These are phyloP conservation scores for Brachirus orientalis DNA, from an alignment of 2,113 vertebrate genomes.

Conservation along the genomic window DNA sequence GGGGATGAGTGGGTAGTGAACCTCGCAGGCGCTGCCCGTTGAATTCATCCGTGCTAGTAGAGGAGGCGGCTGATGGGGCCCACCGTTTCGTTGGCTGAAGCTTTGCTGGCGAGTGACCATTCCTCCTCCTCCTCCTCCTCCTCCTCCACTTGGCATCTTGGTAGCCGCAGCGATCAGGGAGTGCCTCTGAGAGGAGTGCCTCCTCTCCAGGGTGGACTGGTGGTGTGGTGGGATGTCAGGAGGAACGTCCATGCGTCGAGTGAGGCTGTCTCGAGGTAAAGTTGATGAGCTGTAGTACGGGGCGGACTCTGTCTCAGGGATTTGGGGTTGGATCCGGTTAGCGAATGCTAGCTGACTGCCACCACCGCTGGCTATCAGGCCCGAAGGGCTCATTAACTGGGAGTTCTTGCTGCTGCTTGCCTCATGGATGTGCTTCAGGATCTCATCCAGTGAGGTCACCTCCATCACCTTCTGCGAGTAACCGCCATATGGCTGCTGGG, in stretches of 20 bases:
- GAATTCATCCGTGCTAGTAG: conserved; percentile 87
- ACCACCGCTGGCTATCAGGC: conserved; percentile 68
- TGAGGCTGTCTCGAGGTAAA: conserved; percentile 85
- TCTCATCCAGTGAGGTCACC: conserved; percentile 89
- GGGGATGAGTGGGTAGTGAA: conserved; percentile 81
- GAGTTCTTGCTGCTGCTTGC: conserved; percentile 75
- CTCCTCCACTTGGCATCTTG: conserved; percentile 76
- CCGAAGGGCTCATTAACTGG: conserved; percentile 77
- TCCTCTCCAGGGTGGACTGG: conserved; percentile 82
- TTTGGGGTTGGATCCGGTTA: conserved; percentile 84
- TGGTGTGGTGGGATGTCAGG: conserved; percentile 80
- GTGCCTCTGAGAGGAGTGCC: conserved; percentile 84
- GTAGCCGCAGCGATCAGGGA: conserved; percentile 78
- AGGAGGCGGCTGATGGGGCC: conserved; percentile 79
- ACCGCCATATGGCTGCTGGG: conserved; percentile 80
- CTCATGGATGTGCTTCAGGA: conserved; percentile 90
- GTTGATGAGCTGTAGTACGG: conserved; percentile 86
- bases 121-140: conserved; percentile 59
- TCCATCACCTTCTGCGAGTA: conserved; percentile 88
- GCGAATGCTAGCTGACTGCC: conserved; percentile 75
- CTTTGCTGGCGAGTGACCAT: conserved; percentile 85
- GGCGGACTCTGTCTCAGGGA: conserved; percentile 81
- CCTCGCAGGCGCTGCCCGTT: conserved; percentile 81
- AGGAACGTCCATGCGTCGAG: conserved; percentile 88
- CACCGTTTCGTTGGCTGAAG: conserved; percentile 79